phyloP scores from a whole-genome alignment of 2,888 invertebrate species.

The Agelastica alni region DNA sequence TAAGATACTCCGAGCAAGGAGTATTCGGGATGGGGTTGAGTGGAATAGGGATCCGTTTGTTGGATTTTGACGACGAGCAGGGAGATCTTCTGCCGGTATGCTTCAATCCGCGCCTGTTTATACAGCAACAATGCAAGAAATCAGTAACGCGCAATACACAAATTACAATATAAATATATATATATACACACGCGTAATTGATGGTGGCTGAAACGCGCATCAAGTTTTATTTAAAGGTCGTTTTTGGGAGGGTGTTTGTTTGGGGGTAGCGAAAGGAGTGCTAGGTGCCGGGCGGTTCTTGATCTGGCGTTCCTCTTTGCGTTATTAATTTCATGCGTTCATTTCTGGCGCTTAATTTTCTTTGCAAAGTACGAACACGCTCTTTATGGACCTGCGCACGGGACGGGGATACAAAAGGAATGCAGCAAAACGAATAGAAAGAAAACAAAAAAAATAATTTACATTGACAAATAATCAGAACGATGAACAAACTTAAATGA shows the following conservation, averaged over 20 bases:
- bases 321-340: conserved; percentile 87
- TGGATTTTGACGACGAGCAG: conserved; percentile 72
- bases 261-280: conserved; percentile 17
- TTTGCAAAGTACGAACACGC: conserved; percentile 82
- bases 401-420: conserved; percentile 43
- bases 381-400: conserved; percentile 78
- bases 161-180: conserved; percentile 14
- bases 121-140: conserved; percentile 48
- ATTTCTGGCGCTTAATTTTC: conserved; percentile 83
- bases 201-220: conserved; percentile 53
- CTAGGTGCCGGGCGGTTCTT: conserved; percentile 73
- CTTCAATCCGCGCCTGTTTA: conserved; percentile 60
- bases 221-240: conserved; percentile 22
- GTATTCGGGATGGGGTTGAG: conserved; percentile 60
- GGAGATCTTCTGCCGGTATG: conserved; percentile 72
- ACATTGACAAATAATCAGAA: conserved; percentile 48
- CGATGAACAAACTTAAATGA: conserved; percentile 46
- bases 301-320: conserved; percentile 85
- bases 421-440: conserved; percentile 58
- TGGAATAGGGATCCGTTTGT: conserved; percentile 76
- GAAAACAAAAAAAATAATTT: conserved; percentile 57
- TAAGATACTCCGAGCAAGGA: conserved; percentile 61
- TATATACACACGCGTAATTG: conserved; percentile 32
- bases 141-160: conserved; percentile 48
- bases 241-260: conserved; percentile 41